These are phyloP conservation scores for Stratiomys singularior DNA, from an alignment of 2,888 invertebrate genomes.

Conservation along the genomic window DNA sequence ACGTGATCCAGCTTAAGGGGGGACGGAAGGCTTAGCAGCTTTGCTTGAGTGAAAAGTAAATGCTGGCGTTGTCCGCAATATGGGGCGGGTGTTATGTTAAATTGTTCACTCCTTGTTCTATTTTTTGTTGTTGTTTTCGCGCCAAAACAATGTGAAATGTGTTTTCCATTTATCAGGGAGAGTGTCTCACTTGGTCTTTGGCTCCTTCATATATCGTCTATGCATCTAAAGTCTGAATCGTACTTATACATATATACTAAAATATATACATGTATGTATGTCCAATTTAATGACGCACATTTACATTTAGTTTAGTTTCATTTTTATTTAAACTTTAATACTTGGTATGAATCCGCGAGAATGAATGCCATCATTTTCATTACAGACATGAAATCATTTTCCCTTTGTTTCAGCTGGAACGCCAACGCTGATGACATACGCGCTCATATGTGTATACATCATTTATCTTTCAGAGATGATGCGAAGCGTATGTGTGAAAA, in stretches of 20 bases:
- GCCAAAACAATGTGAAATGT: slow-evolving; percentile 19
- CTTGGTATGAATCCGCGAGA: no score
- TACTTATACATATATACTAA: no score
- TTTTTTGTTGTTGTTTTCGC: neutral
- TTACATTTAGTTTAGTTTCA: neutral
- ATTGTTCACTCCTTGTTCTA: neutral
- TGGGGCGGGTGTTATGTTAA: neutral
- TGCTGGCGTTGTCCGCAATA: no score
- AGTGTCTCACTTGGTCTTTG: neutral
- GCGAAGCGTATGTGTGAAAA: no score
- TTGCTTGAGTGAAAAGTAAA: neutral
- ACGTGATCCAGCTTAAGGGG: slow-evolving; percentile 1
- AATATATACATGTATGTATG: neutral
- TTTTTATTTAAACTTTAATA: neutral
- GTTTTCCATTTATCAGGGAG: slow-evolving; percentile 9
- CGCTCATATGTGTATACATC: no score
- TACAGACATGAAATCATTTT: no score
- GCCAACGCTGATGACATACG: no score
- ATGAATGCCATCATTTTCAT: no score
- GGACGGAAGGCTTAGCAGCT: neutral
- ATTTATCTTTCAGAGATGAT: no score
- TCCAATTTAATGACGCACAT: slow-evolving; percentile 16
- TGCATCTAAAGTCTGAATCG: neutral
- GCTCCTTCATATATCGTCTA: neutral
- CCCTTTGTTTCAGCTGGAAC: no score